Conservation (phyloP, 2,888 invertebrate species). For the Julus scandinavius region DNA sequence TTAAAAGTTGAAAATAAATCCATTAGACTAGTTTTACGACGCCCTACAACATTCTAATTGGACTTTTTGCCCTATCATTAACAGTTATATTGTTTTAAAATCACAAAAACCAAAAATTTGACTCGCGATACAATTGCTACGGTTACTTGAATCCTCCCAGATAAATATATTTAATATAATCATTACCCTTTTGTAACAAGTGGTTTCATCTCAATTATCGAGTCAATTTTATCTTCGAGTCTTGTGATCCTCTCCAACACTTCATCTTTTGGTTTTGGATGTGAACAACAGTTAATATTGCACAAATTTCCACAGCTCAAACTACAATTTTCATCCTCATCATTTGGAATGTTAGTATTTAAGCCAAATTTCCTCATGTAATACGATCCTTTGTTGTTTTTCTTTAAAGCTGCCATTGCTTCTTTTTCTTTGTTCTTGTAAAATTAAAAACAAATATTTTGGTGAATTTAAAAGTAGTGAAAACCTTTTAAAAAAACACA, state of each 20-base stretch:
- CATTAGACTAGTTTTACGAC: too few species aligned
- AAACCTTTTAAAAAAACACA: too few species aligned
- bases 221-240: background rate
- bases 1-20: too few species aligned
- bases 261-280: constrained; percentile 67
- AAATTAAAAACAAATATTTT: background rate
- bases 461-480: too few species aligned
- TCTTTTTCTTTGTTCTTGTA: constrained; percentile 72
- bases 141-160: too few species aligned
- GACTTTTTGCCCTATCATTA: too few species aligned
- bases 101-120: too few species aligned
- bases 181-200: background rate
- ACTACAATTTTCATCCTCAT: background rate
- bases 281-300: constrained; percentile 68
- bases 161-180: background rate
- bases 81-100: too few species aligned
- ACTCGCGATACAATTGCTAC: too few species aligned
- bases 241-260: background rate
- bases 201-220: background rate
- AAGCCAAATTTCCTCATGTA: background rate
- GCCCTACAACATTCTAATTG: too few species aligned
- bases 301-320: constrained; percentile 43
- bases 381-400: constrained; percentile 13
- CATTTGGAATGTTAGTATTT: background rate
- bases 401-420: constrained; percentile 66